Conservation (phyloP, 2,797 vertebrate genomes). For the Molossus alvarezi region DNA sequence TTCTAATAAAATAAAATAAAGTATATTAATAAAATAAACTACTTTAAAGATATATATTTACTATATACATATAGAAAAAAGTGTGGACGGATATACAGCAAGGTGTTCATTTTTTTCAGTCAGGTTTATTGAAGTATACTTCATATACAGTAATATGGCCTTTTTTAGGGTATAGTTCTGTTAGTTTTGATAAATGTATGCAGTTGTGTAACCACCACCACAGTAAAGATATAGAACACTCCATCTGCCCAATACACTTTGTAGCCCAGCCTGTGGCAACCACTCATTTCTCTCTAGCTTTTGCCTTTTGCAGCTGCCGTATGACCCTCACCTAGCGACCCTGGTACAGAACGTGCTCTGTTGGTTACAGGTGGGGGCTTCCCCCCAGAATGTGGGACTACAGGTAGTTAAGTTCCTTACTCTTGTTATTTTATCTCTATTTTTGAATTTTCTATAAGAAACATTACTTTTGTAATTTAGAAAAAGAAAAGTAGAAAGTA, state of each 20-base stretch:
- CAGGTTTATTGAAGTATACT: constrained; percentile 17
- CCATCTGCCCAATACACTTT: not conserved
- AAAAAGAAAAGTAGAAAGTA: constrained; percentile 17
- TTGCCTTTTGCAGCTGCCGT: not conserved
- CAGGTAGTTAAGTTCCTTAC: not conserved
- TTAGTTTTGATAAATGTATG: not conserved
- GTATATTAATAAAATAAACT: not conserved
- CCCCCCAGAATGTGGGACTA: not conserved
- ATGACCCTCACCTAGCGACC: not conserved
- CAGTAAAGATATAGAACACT: not conserved
- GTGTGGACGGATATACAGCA: not conserved
- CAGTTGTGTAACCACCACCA: not conserved
- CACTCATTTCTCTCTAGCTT: not conserved
- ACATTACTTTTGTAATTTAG: constrained; percentile 24
- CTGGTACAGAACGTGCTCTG: not conserved
- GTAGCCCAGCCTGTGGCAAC: not conserved
- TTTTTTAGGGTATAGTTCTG: not conserved
- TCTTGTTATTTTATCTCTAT: constrained; percentile 1
- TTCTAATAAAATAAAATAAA: not conserved
- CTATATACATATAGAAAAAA: not conserved
- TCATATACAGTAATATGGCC: not conserved
- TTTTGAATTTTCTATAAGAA: constrained; percentile 45
- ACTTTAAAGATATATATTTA: not conserved
- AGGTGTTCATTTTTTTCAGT: not conserved
- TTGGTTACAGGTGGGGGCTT: not conserved